Evolutionary conservation across 1,140 invertebrate genomes (phyloP).

Genomic region (Scaptomyza pallida): DNA sequence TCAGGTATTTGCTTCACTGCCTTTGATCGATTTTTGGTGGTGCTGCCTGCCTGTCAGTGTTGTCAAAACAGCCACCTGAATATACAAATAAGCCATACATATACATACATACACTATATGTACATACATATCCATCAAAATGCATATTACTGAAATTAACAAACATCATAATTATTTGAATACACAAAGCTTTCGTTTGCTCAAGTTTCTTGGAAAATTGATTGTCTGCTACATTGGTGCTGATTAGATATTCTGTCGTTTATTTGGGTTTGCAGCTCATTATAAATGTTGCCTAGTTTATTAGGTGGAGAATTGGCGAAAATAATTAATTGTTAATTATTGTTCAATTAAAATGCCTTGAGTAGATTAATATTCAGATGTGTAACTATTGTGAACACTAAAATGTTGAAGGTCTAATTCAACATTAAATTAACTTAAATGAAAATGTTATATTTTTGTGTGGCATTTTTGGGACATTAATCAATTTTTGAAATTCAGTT

Average conservation of each 20-base stretch:
- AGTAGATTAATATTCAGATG: no score
- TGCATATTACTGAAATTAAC: conserved; percentile 31
- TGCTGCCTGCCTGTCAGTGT: background rate
- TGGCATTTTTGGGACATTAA: no score
- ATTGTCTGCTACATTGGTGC: conserved; percentile 13
- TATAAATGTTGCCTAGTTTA: conserved; percentile 38
- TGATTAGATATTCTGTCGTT: conserved; percentile 23
- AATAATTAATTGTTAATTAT: no score
- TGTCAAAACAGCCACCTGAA: background rate
- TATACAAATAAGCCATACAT: background rate
- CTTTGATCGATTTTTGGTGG: conserved; percentile 17
- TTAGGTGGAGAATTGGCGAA: no score
- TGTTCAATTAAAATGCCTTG: no score
- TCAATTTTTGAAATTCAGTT: no score
- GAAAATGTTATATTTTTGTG: no score
- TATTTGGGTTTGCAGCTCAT: conserved; percentile 25
- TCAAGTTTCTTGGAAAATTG: conserved; percentile 39
- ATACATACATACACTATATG: background rate
- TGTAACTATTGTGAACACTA: no score
- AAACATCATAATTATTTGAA: conserved; percentile 44
- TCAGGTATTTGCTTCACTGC: conserved; percentile 1
- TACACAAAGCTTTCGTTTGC: conserved; percentile 34
- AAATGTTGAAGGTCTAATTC: no score
- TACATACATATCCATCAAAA: background rate
- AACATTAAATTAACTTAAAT: no score